Conservation (phyloP, 2,888 invertebrate species). For the Nipponacmea schrenckii region DNA sequence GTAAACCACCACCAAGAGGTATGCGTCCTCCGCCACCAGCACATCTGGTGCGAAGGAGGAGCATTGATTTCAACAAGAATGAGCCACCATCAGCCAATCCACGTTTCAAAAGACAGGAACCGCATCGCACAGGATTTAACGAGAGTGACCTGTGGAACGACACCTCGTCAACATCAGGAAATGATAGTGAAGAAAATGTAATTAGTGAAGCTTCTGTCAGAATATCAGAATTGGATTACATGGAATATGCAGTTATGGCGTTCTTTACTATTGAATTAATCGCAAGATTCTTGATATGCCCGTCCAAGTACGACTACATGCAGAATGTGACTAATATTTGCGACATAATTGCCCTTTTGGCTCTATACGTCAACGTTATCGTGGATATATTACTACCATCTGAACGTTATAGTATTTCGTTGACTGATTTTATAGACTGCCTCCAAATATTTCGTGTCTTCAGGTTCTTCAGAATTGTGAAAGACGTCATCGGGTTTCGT, state of each 20-base stretch:
- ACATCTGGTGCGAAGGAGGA: not conserved
- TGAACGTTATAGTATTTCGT: slow-evolving; percentile 40
- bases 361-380: slow-evolving; percentile 44
- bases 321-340: slow-evolving; percentile 43
- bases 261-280: slow-evolving; percentile 52
- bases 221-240: slow-evolving; percentile 30
- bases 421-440: slow-evolving; percentile 45
- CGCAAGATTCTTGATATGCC: slow-evolving; percentile 41
- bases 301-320: slow-evolving; percentile 36
- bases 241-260: slow-evolving; percentile 36
- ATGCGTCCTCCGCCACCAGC: not conserved
- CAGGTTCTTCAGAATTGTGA: slow-evolving; percentile 49
- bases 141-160: not conserved
- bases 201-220: slow-evolving; percentile 25
- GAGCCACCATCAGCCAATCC: not conserved
- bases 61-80: not conserved
- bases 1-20: not conserved
- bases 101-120: not conserved
- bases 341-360: slow-evolving; percentile 43
- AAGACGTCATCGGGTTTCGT: slow-evolving; percentile 51
- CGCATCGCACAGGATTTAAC: not conserved
- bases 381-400: slow-evolving; percentile 36
- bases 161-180: too few species aligned
- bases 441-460: slow-evolving; percentile 51
- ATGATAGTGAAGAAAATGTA: too few species aligned